A percentile compares a stretch with the other conserved stretches of the same genome.
Conservation (phyloP, 1,140 invertebrate genomes). For the Magallana gigas region DNA sequence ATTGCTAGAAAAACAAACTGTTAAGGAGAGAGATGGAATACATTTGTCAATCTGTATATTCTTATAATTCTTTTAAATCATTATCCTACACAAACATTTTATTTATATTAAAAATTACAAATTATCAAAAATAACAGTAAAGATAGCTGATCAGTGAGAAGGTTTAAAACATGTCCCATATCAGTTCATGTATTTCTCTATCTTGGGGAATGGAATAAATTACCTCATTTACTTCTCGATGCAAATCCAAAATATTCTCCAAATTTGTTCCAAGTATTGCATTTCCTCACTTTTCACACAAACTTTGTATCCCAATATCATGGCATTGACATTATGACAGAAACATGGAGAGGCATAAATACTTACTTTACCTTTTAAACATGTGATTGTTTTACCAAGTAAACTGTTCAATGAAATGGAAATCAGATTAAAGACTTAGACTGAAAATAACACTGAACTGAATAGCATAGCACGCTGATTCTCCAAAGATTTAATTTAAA, state of each 20-base stretch:
- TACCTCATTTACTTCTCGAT: background rate
- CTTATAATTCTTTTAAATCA: no score
- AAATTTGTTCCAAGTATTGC: background rate
- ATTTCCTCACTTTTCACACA: background rate
- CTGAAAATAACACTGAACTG: background rate
- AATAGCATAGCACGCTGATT: no score
- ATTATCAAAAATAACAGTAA: no score
- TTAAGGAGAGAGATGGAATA: no score
- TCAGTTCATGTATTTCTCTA: no score
- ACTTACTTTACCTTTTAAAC: background rate
- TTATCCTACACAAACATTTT: no score
- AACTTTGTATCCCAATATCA: background rate
- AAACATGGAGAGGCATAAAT: background rate
- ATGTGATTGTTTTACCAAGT: background rate
- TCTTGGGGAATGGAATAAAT: background rate
- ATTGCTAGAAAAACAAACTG: no score
- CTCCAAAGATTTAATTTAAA: no score
- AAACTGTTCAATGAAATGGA: background rate
- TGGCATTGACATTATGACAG: background rate
- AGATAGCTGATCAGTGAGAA: no score
- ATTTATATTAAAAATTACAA: no score
- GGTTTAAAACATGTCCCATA: no score
- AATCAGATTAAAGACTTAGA: slow-evolving; percentile 21
- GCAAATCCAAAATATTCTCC: background rate
- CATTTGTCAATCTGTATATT: no score